Conservation (phyloP, 2,888 invertebrate species). For the Hirtodrosophila trivittata region DNA sequence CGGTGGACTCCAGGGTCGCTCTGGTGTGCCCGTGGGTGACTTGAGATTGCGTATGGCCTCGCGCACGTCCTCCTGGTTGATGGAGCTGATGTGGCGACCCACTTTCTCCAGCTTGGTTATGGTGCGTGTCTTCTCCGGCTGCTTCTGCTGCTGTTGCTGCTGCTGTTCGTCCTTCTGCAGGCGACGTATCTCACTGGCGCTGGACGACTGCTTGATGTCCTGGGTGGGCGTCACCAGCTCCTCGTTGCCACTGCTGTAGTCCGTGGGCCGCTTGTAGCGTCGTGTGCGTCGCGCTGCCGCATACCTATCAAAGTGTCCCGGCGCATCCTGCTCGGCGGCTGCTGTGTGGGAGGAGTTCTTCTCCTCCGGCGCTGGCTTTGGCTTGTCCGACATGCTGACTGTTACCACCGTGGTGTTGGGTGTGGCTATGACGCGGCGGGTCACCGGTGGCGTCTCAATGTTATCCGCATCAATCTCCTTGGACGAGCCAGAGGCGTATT, state of each 20-base stretch:
- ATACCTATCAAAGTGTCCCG: constrained; percentile 92
- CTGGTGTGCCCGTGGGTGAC: constrained; percentile 86
- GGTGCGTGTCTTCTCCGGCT: constrained; percentile 82
- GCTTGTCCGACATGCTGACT: constrained; percentile 64
- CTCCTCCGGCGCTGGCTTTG: constrained; percentile 47
- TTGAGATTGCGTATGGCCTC: constrained; percentile 88
- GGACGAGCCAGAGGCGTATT: constrained; percentile 83
- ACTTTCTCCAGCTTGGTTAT: constrained; percentile 83
- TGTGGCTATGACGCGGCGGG: constrained; percentile 85
- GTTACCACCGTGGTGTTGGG: constrained; percentile 78
- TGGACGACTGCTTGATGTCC: constrained; percentile 64
- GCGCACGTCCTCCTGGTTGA: constrained; percentile 89
- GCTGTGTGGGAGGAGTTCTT: constrained; percentile 12
- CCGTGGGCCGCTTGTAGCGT: constrained; percentile 89
- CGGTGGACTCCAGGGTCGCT: constrained; percentile 86
- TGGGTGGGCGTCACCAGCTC: constrained; percentile 84
- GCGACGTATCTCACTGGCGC: constrained; percentile 55
- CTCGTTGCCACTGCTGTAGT: constrained; percentile 86
- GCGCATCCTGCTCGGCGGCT: constrained; percentile 83
- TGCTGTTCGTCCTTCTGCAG: constrained; percentile 45
- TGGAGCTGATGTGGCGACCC: constrained; percentile 88
- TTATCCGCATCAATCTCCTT: constrained; percentile 95
- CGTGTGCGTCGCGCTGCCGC: constrained; percentile 92
- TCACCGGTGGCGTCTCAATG: constrained; percentile 94
- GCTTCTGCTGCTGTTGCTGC: constrained; percentile 51